Conservation (phyloP, 2,797 vertebrate species). For the Oreortyx pictus region DNA sequence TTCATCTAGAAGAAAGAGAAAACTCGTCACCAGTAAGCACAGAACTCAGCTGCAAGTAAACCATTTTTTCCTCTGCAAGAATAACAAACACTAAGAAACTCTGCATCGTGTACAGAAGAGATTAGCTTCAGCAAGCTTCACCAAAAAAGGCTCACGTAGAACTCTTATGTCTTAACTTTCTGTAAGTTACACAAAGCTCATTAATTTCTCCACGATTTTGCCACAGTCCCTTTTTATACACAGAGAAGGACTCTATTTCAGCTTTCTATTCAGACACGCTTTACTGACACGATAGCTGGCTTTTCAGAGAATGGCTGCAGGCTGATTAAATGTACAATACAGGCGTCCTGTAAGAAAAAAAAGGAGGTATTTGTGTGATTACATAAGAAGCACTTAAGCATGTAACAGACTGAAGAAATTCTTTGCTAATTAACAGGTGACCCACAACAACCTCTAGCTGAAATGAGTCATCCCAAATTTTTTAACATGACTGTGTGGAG, state of each 20-base stretch:
- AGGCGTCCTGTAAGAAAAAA: background rate
- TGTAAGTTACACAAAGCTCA: background rate
- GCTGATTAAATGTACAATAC: background rate
- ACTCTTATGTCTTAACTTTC: too few relatives aligned
- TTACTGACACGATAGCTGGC: background rate
- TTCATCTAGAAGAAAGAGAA: constrained; percentile 61
- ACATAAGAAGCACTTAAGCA: background rate
- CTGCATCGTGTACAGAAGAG: background rate
- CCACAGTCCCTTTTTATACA: background rate
- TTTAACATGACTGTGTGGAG: background rate
- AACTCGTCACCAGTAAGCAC: background rate
- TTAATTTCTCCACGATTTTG: background rate
- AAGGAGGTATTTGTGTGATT: background rate
- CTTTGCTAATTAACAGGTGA: background rate
- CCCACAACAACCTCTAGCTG: background rate
- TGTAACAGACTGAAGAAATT: background rate
- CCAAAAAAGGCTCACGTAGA: too few relatives aligned
- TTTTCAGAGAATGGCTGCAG: background rate
- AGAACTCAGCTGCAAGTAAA: background rate
- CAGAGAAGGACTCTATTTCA: background rate
- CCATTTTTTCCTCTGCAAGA: background rate
- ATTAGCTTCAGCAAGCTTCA: background rate
- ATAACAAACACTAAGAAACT: background rate
- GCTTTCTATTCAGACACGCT: background rate
- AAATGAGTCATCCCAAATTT: background rate